phyloP scores from a whole-genome alignment of 2,113 vertebrate species.

The Procavia capensis region DNA sequence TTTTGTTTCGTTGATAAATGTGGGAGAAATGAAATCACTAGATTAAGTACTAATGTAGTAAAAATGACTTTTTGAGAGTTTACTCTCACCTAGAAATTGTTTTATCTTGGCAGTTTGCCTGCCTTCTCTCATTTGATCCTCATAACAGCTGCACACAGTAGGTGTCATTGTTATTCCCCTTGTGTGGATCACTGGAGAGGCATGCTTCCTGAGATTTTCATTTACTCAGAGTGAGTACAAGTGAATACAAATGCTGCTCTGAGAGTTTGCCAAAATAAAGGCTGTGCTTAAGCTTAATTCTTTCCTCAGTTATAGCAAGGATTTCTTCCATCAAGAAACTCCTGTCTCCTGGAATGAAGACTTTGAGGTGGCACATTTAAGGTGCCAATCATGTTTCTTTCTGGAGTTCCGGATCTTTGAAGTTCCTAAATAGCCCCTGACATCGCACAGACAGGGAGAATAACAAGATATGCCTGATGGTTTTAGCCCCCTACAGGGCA shows the following conservation, averaged over 20 bases:
- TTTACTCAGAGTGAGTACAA: background rate
- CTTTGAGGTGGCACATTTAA: background rate
- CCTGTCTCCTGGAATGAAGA: background rate
- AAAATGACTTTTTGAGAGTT: background rate
- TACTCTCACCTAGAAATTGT: background rate
- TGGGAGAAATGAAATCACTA: constrained; percentile 7
- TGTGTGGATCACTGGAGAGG: background rate
- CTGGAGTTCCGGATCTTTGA: background rate
- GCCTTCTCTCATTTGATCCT: background rate
- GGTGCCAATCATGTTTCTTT: background rate
- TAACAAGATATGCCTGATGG: background rate
- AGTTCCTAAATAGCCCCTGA: background rate
- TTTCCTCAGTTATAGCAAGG: background rate
- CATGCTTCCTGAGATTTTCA: background rate
- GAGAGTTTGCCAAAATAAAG: background rate
- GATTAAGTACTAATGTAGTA: background rate
- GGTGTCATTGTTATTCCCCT: background rate
- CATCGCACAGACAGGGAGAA: background rate
- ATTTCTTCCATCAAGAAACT: background rate
- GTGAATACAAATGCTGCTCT: background rate
- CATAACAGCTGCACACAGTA: background rate
- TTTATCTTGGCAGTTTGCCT: background rate
- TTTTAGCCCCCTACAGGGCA: background rate
- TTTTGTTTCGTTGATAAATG: background rate
- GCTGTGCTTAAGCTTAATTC: background rate